Evolutionary conservation across 1,140 invertebrate genomes (phyloP).

Genomic region (Melanaphis sacchari): DNA sequence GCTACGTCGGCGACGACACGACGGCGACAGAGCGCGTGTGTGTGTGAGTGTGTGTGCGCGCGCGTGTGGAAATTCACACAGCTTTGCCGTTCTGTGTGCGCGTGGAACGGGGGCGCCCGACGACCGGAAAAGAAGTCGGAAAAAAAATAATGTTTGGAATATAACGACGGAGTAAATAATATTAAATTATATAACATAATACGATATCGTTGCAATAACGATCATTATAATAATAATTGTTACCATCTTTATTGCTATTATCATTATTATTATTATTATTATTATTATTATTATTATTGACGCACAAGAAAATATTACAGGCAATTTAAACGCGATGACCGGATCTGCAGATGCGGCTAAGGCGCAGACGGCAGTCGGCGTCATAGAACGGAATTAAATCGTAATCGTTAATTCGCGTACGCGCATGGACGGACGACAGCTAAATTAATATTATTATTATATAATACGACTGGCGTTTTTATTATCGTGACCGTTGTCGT

Average conservation of each 20-base stretch:
- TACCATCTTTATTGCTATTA: background rate
- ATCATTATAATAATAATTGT: no score
- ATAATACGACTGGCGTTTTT: background rate
- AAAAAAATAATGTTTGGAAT: background rate
- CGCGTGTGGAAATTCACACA: conserved; percentile 6
- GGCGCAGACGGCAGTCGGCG: no score
- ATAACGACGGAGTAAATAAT: no score
- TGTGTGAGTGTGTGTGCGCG: background rate
- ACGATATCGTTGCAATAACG: no score
- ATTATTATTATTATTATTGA: background rate
- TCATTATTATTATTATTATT: background rate
- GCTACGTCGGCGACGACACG: background rate
- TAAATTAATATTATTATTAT: background rate
- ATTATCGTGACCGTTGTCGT: background rate
- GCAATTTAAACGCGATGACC: no score
- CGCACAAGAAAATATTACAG: no score
- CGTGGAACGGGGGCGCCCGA: background rate
- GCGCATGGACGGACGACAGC: background rate
- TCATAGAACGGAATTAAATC: background rate
- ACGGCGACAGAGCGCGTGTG: background rate
- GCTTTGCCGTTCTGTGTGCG: conserved; percentile 5
- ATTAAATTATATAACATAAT: no score
- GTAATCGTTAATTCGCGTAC: background rate
- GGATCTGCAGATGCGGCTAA: background rate
- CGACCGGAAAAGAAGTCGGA: background rate